Conservation (phyloP, 2,113 vertebrate species). For the Pseudolaguvia tuberculata region DNA sequence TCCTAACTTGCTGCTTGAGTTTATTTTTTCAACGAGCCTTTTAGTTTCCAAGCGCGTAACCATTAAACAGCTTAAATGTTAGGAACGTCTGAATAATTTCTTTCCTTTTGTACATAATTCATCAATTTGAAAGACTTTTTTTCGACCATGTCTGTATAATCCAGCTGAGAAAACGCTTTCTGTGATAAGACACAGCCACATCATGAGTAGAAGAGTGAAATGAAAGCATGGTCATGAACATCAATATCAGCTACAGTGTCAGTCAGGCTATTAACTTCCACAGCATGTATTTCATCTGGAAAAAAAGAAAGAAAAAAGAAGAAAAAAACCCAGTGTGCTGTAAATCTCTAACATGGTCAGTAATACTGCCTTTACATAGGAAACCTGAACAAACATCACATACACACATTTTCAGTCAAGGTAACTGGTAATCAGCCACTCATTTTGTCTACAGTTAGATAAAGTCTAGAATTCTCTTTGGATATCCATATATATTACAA, state of each 20-base stretch:
- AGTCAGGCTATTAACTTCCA: conserved; percentile 43
- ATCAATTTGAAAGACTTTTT: conserved; percentile 52
- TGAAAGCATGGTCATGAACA: conserved; percentile 41
- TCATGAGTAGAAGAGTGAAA: conserved; percentile 38
- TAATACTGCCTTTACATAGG: conserved; percentile 45
- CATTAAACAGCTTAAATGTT: conserved; percentile 46
- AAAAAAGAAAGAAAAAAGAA: conserved; percentile 11
- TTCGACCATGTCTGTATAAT: conserved; percentile 51
- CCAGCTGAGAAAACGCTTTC: conserved; percentile 47
- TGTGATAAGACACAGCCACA: conserved; percentile 45
- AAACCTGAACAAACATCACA: conserved; percentile 43
- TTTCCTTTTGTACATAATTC: conserved; percentile 40
- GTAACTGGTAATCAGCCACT: conserved; percentile 41
- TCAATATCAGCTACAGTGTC: conserved; percentile 44
- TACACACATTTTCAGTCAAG: conserved; percentile 38
- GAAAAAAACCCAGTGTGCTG: conserved; percentile 14
- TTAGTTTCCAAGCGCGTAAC: conserved; percentile 48
- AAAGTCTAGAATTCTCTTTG: conserved; percentile 47
- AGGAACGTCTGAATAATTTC: conserved; percentile 32
- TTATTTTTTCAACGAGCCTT: conserved; percentile 37
- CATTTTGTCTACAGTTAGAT: conserved; percentile 44
- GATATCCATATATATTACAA: conserved; percentile 49
- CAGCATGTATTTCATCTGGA: conserved; percentile 41
- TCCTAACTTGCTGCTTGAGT: conserved; percentile 45
- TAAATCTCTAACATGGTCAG: conserved; percentile 42